Conservation (phyloP, 2,113 vertebrate genomes). For the Leptosomus discolor region DNA sequence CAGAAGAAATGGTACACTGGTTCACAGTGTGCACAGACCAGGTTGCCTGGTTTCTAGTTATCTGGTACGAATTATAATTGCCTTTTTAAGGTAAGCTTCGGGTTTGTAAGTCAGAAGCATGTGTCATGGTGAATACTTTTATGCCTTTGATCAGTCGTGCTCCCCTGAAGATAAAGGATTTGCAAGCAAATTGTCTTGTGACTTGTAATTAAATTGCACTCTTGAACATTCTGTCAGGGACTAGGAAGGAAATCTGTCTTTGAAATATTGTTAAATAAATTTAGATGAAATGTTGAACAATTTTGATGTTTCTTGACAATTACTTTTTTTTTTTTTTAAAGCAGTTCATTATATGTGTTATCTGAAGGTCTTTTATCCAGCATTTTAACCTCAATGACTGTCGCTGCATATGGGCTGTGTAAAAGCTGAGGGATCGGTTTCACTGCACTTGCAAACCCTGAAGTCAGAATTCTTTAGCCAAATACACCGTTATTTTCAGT, state of each 20-base stretch:
- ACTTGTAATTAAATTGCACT: not conserved
- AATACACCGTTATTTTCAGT: not conserved
- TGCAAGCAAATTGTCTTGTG: not conserved
- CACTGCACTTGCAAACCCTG: not conserved
- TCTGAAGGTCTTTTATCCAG: not conserved
- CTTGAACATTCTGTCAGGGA: not conserved
- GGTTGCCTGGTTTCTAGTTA: not conserved
- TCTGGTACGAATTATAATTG: not conserved
- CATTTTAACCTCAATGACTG: fast-evolving
- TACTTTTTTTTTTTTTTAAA: not conserved
- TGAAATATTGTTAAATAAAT: not conserved
- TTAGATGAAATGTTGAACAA: not conserved
- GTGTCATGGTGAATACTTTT: not conserved
- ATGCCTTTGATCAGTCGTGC: not conserved
- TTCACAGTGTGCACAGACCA: not conserved
- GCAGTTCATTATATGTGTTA: not conserved
- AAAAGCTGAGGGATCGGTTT: not conserved
- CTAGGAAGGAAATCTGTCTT: not conserved
- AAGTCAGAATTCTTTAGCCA: not conserved
- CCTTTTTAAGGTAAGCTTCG: not conserved
- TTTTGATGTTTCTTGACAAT: not conserved
- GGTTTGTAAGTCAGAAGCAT: not conserved
- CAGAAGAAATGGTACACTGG: not conserved
- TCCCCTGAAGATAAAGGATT: not conserved
- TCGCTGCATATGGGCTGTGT: fast-evolving